A percentile compares a stretch with the other conserved stretches of the same genome.
phyloP scores from a whole-genome alignment of 2,888 invertebrate species.

The Altica lythri region DNA sequence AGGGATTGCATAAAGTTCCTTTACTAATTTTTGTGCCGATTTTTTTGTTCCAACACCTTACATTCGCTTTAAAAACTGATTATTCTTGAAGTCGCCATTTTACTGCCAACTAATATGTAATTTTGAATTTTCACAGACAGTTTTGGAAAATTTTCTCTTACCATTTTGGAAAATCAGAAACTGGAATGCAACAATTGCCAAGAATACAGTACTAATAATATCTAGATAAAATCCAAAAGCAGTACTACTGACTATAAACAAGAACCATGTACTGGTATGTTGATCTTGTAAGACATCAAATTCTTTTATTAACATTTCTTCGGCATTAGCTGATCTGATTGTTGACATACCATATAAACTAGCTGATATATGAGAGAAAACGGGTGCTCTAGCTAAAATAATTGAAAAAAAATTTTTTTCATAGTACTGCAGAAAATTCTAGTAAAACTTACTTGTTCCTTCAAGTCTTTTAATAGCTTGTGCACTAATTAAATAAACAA shows the following conservation, averaged over 20 bases:
- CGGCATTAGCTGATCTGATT: constrained; percentile 78
- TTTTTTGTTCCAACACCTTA: too few relatives aligned
- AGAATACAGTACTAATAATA: constrained; percentile 65
- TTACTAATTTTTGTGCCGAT: too few relatives aligned
- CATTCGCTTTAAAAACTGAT: too few relatives aligned
- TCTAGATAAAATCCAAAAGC: constrained; percentile 71
- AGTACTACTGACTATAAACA: constrained; percentile 65
- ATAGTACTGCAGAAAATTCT: background rate
- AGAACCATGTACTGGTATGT: constrained; percentile 67
- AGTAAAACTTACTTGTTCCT: constrained; percentile 55
- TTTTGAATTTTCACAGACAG: background rate
- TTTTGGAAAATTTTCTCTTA: too few relatives aligned
- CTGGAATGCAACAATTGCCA: constrained; percentile 66
- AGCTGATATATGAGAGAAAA: constrained; percentile 88
- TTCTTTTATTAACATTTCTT: constrained; percentile 73
- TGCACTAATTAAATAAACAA: constrained; percentile 72
- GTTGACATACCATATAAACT: constrained; percentile 85
- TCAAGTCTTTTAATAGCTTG: constrained; percentile 72
- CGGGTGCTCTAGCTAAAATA: constrained; percentile 71
- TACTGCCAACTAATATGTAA: background rate
- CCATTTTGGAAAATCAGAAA: constrained; percentile 66
- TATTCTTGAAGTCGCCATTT: background rate
- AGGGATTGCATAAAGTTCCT: too few relatives aligned
- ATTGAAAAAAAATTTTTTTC: constrained; percentile 18
- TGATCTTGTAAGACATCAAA: constrained; percentile 75